Conservation (phyloP, 2,797 vertebrate genomes). For the Sebastes goodei region DNA sequence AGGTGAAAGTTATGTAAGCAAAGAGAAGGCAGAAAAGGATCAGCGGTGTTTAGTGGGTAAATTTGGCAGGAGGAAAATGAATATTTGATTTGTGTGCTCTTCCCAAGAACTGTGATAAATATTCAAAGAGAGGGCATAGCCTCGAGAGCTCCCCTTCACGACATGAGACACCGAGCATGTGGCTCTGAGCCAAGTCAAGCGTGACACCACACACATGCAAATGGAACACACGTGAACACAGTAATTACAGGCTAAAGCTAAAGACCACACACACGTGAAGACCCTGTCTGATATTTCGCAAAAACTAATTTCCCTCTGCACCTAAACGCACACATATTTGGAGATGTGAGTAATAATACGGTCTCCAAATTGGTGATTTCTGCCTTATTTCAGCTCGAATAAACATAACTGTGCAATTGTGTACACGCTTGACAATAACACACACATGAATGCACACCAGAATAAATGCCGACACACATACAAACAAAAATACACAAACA, state of each 20-base stretch:
- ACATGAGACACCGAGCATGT: constrained; percentile 34
- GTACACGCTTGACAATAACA: constrained; percentile 13
- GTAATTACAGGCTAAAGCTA: not conserved
- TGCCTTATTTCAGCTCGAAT: constrained; percentile 35
- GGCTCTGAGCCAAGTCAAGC: constrained; percentile 25
- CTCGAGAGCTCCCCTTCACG: constrained; percentile 42
- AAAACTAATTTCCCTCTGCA: not conserved
- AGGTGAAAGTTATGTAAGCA: constrained; percentile 32
- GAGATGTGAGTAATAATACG: constrained; percentile 17
- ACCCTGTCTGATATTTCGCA: not conserved
- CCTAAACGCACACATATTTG: not conserved
- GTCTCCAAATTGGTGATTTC: constrained; percentile 48
- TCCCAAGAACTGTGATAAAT: constrained; percentile 65
- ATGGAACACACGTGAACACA: not conserved
- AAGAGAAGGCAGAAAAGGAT: constrained; percentile 7
- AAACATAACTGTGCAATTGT: constrained; percentile 43
- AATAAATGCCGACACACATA: constrained; percentile 6
- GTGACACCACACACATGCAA: not conserved
- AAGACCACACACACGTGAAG: not conserved
- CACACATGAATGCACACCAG: constrained; percentile 4
- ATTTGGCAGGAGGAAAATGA: constrained; percentile 63
- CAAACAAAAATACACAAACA: not conserved
- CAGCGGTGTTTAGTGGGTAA: constrained; percentile 56
- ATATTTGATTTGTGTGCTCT: constrained; percentile 70
- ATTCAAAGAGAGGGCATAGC: constrained; percentile 61